Evolutionary conservation across 2,797 vertebrate genomes (phyloP).

Genomic region (Pipistrellus pipistrellus): DNA sequence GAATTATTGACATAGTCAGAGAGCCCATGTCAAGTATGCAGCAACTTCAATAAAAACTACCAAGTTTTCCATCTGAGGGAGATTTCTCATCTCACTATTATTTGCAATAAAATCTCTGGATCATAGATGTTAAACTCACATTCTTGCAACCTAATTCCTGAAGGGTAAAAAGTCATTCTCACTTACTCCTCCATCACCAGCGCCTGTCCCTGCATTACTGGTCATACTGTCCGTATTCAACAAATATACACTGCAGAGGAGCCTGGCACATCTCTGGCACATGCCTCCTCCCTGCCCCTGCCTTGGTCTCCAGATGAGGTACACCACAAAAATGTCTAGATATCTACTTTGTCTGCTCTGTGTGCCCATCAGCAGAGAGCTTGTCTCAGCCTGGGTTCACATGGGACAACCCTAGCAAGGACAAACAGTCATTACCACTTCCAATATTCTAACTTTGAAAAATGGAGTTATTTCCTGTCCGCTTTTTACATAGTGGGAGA

Average conservation of each 20-base stretch:
- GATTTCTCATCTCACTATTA: neutral
- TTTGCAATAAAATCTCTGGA: neutral
- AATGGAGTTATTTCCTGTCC: neutral
- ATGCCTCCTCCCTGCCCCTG: no score
- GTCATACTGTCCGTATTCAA: neutral
- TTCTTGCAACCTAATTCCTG: neutral
- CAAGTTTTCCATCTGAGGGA: neutral
- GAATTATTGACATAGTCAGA: neutral
- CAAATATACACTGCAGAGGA: neutral
- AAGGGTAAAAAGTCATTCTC: neutral
- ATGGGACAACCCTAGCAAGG: neutral
- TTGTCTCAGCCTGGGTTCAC: neutral
- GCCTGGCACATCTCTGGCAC: neutral
- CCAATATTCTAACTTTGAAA: slow-evolving; percentile 41
- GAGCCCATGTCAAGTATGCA: neutral
- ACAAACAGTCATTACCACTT: slow-evolving; percentile 2
- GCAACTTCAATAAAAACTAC: slow-evolving; percentile 12
- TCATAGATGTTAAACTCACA: slow-evolving; percentile 15
- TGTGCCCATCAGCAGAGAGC: neutral
- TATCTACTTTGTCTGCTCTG: neutral
- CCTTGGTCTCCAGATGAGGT: neutral
- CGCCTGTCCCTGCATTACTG: neutral
- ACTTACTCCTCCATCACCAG: neutral
- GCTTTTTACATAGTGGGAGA: slow-evolving; percentile 12
- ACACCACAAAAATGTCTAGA: neutral